Evolutionary conservation across 1,140 invertebrate species (phyloP), one percentile per base, ranked within the genome.

Genomic region (Drosophila setifemur): DNA sequence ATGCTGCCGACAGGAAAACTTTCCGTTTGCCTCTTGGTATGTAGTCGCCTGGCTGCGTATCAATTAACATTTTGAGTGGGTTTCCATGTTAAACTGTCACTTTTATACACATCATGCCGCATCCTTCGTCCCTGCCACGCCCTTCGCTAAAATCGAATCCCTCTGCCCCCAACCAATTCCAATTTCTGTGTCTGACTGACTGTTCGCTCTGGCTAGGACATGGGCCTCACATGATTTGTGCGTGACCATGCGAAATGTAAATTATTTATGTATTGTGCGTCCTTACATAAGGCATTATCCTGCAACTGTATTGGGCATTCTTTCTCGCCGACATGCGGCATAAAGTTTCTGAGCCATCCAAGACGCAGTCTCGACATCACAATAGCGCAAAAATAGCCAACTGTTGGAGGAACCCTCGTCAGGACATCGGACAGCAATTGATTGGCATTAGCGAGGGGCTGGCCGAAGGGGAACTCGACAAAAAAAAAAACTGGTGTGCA

Each of bases 231-330:
- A 85, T 81, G 81, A 85, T 85, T 85, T 86, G 81, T 81, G 81
- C 81, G 81, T 85, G 81, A 85, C 75, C 81, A 86, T 75, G 81
- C 81, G 82, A 81, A 76, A 85, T 85, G 75, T 85, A 86, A 86
- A 86, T 85, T 85, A 85, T 85, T 86, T 85, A 86, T 81, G 69
- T 63, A 44, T 31, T 47, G 64, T 70, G 29, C 47, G 69, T 52
- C 33, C 33, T 45, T 52, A 69, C 63, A 52, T 44, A 58, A 66
- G 29, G 69, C 60, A 73, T 77, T 71, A 76, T 63, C 35, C 47
- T 29, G 47, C 26, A 44, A 31, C 26, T 40, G 52, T 58, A 82
- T 82, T 55, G 70, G 45, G 77, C 35, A 49, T 35, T 47, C 43
- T 16, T 40, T 21, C 25, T 18, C 23, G 28, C 19, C 29, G 39